These are phyloP conservation scores for Eurystomus glaucurus DNA, from an alignment of 2,797 vertebrate genomes.

Conservation along the genomic window DNA sequence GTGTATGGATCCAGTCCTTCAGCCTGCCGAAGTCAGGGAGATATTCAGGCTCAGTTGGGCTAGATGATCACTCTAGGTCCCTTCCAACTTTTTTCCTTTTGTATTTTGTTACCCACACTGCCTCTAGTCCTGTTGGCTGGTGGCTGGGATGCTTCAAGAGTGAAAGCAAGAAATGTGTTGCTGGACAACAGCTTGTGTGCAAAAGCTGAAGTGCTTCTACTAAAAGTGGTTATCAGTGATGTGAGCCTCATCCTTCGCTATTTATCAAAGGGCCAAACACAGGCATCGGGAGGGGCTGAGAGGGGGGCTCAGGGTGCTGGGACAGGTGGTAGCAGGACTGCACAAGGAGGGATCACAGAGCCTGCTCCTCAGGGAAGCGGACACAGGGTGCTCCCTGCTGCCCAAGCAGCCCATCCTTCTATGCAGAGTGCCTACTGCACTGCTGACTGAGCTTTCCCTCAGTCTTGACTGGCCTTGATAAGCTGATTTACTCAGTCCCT, in stretches of 20 bases:
- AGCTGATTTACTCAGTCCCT: background rate
- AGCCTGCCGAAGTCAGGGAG: background rate
- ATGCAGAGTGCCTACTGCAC: background rate
- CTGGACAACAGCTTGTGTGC: background rate
- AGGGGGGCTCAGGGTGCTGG: background rate
- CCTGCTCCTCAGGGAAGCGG: background rate
- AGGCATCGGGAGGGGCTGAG: background rate
- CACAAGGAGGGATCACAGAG: background rate
- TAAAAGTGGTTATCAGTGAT: background rate
- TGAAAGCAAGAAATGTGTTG: background rate
- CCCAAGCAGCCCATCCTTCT: background rate
- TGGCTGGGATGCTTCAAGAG: background rate
- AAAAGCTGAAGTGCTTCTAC: background rate
- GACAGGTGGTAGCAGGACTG: background rate
- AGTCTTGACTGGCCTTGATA: background rate
- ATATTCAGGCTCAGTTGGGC: background rate
- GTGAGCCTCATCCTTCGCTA: background rate
- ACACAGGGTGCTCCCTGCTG: background rate
- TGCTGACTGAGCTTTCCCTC: background rate
- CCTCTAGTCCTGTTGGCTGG: background rate
- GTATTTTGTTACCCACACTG: accelerated
- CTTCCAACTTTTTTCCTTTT: background rate
- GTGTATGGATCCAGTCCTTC: background rate
- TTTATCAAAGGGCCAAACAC: background rate
- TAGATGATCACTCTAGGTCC: background rate